These are phyloP conservation scores for Ophioninae sp. DNA, from an alignment of 2,888 invertebrate species.

Conservation along the genomic window DNA sequence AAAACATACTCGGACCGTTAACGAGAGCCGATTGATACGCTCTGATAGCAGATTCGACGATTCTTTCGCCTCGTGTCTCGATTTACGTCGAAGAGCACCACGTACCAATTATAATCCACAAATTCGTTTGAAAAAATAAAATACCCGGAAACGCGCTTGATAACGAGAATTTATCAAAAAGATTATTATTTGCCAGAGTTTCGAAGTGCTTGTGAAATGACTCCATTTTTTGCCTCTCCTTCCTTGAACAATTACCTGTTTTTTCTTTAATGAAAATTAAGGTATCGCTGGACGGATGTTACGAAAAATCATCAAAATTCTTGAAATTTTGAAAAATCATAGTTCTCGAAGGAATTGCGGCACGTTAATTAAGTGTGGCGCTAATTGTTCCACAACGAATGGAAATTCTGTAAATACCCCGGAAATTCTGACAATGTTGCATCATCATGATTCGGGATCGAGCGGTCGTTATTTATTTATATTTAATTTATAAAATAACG, in stretches of 20 bases:
- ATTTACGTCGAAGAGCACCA: constrained; percentile 20
- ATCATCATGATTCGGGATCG: too few relatives aligned
- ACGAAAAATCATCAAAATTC: too few relatives aligned
- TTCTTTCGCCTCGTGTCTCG: constrained; percentile 38
- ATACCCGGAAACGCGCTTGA: neutral
- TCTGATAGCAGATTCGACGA: constrained; percentile 36
- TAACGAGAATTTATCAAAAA: constrained; percentile 32
- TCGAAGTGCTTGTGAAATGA: neutral
- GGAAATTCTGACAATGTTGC: too few relatives aligned
- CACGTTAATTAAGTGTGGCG: too few relatives aligned
- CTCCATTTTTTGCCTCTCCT: neutral
- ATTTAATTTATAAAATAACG: too few relatives aligned
- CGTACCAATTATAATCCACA: constrained; percentile 46
- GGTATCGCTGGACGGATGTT: too few relatives aligned
- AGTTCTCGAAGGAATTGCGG: too few relatives aligned
- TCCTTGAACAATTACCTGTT: neutral
- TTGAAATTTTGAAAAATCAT: too few relatives aligned
- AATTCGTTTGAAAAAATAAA: constrained; percentile 43
- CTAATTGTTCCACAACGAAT: too few relatives aligned
- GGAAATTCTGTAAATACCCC: too few relatives aligned
- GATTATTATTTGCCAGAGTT: neutral
- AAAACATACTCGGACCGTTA: constrained; percentile 58
- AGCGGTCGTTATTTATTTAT: too few relatives aligned
- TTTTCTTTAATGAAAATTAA: too few relatives aligned
- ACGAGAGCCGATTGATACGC: constrained; percentile 39